Percentiles rank a stretch among this genome's conserved stretches.
These are phyloP conservation scores for Sarcophaga caerulescens DNA, from an alignment of 2,888 invertebrate genomes.

Conservation along the genomic window DNA sequence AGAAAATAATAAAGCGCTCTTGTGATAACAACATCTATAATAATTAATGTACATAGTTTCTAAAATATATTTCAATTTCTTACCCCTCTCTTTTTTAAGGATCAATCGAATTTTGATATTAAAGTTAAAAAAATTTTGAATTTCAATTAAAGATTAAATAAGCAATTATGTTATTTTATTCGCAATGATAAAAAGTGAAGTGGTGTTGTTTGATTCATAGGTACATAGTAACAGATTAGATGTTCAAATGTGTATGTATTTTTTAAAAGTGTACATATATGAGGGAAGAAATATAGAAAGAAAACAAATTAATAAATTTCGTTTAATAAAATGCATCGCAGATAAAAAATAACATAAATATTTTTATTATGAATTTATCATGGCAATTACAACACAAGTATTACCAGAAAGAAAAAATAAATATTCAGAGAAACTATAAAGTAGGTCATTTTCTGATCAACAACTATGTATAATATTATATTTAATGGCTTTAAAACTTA, in stretches of 20 bases:
- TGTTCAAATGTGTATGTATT: conserved; percentile 8
- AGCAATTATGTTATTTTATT: conserved; percentile 21
- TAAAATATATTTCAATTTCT: conserved; percentile 28
- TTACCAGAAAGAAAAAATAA: not conserved
- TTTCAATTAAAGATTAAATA: conserved; percentile 22
- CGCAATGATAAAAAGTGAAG: conserved; percentile 18
- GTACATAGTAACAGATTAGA: not conserved
- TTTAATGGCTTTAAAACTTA: conserved; percentile 81
- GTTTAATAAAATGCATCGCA: not conserved
- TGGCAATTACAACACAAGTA: not conserved
- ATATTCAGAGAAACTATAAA: no score
- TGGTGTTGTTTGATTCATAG: conserved; percentile 43
- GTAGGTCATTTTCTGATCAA: no score
- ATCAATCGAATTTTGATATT: conserved; percentile 33
- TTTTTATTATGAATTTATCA: not conserved
- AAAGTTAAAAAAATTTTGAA: conserved; percentile 12
- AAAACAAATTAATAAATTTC: conserved; percentile 12
- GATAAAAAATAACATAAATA: not conserved
- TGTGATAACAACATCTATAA: not conserved
- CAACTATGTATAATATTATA: no score
- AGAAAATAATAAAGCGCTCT: not conserved
- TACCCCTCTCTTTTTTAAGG: conserved; percentile 57
- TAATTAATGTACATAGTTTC: not conserved
- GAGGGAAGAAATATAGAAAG: conserved; percentile 20
- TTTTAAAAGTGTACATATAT: not conserved